Evolutionary conservation across 2,797 vertebrate genomes (phyloP), one percentile per base, ranked within the genome.

Genomic region (Fundulus diaphanus): DNA sequence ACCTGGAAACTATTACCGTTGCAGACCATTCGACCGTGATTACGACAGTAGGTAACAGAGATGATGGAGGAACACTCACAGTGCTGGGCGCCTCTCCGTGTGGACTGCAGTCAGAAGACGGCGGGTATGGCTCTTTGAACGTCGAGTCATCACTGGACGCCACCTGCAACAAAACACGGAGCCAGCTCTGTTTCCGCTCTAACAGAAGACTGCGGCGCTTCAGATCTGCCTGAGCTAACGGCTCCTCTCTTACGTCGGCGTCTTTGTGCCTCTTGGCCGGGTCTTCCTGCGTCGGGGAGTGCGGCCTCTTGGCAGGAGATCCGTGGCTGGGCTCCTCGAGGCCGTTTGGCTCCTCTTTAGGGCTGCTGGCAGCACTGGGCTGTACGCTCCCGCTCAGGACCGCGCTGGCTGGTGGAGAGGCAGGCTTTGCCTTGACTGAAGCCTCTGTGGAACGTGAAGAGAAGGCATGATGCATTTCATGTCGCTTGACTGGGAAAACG

Each of bases 51-150:
- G 24, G 33, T 1, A 0, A 42, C 0, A 29, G 46, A 52, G 59
- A n/a, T n/a, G 7, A 5, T n/a, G 37, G 12, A 68, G 33, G 2
- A 61, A 63, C 40, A 83, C 90, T 61, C 82, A 96, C 95, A 83
- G 52, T 73, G 68, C 74, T 82, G 27, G 84, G 68, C 49, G 86
- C 87, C 16, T 95, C 94, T 73, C 63, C 89, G 0, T 90, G 88
- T 66, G 94, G 75, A 87, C 87, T 54, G 76, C 89, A 70, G 88
- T 96, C 93, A 22, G 85, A 89, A 20, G 94, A 90, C 7, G 94
- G 93, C 70, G 91, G 93, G 82, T 85, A 92, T 0, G 95, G 93
- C 75, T 96, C 96, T 88, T 95, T 96, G 87, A 96, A 97, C 0
- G 91, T 66, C 13, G 93, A 93, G 76, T 97, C 95, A 63, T 94